Evolutionary conservation across 2,113 vertebrate species (phyloP).

Genomic region (Procavia capensis): DNA sequence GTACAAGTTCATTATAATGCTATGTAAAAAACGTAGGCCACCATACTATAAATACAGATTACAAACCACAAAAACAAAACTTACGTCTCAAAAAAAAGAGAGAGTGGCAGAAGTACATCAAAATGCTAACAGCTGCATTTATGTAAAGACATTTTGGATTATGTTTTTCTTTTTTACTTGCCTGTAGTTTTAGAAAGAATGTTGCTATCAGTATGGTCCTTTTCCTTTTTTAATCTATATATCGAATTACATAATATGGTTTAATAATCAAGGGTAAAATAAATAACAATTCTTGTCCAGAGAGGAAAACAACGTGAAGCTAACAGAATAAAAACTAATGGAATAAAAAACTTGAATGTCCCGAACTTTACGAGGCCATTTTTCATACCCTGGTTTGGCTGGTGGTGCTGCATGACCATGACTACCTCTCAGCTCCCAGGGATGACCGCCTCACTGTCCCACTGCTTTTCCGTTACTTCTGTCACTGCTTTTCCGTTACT

Average conservation of each 20-base stretch:
- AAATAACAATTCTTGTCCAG: neutral
- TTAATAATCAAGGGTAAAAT: constrained; percentile 6
- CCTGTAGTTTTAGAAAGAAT: neutral
- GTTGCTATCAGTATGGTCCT: neutral
- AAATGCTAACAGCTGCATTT: neutral
- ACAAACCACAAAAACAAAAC: neutral
- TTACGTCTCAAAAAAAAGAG: neutral
- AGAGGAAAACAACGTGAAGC: neutral
- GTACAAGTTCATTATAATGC: neutral
- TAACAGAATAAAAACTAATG: neutral
- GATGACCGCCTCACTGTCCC: neutral
- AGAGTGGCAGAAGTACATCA: neutral
- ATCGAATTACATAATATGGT: neutral
- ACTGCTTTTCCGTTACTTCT: neutral
- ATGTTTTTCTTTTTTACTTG: neutral
- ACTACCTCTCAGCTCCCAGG: neutral
- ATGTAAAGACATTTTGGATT: neutral
- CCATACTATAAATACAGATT: neutral
- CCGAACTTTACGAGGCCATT: neutral
- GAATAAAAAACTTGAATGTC: neutral
- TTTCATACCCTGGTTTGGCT: too few species aligned
- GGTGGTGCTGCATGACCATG: neutral
- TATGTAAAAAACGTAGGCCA: neutral
- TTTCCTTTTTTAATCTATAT: neutral
- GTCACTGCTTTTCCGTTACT: neutral